Conservation (phyloP, 2,797 vertebrate genomes). For the Thalassophryne amazonica region DNA sequence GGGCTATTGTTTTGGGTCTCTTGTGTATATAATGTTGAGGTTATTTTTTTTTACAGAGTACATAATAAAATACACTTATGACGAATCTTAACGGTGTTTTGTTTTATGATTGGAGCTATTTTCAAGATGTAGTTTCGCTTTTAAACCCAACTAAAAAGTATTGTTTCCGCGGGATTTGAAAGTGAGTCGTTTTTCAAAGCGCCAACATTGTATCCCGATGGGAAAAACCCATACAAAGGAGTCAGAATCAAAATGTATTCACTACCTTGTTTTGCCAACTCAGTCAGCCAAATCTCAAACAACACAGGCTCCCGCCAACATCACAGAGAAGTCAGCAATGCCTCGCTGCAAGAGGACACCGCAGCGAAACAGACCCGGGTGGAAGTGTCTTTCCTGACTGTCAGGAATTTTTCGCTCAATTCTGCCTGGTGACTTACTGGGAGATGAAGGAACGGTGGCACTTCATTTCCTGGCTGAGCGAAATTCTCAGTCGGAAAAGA, state of each 20-base stretch:
- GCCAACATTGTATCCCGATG: conserved; percentile 61
- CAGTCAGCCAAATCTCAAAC: conserved; percentile 76
- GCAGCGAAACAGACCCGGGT: conserved; percentile 62
- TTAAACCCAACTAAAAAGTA: conserved; percentile 63
- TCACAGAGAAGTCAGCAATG: conserved; percentile 66
- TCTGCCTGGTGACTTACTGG: conserved; percentile 61
- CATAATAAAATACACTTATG: conserved; percentile 60
- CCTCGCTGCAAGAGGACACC: conserved; percentile 68
- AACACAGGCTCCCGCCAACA: conserved; percentile 71
- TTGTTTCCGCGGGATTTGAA: conserved; percentile 70
- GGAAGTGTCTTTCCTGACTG: conserved; percentile 68
- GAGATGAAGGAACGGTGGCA: conserved; percentile 68
- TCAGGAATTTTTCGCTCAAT: conserved; percentile 58
- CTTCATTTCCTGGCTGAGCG: conserved; percentile 68
- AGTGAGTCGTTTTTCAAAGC: conserved; percentile 71
- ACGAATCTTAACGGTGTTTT: conserved; percentile 70
- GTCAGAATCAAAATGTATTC: conserved; percentile 69
- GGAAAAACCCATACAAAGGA: conserved; percentile 64
- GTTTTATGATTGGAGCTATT: conserved; percentile 66
- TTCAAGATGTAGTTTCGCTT: conserved; percentile 68
- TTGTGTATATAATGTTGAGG: conserved; percentile 68
- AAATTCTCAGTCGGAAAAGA: conserved; percentile 47
- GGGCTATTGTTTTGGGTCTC: conserved; percentile 66
- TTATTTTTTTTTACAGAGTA: conserved; percentile 61
- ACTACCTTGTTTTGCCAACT: conserved; percentile 76